These are phyloP conservation scores for Busseola fusca DNA, from an alignment of 2,888 invertebrate genomes.

Conservation along the genomic window DNA sequence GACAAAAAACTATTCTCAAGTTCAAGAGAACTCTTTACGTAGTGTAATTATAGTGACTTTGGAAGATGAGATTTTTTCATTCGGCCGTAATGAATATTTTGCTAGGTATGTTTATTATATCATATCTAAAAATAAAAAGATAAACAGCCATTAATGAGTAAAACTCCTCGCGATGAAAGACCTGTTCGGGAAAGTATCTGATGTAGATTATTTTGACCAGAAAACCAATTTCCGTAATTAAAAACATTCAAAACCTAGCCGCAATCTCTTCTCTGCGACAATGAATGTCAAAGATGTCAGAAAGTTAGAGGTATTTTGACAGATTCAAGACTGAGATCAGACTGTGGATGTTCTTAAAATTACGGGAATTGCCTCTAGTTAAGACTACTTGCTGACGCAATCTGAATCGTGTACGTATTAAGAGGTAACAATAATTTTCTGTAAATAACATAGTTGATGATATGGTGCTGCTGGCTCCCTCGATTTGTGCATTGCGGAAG, in stretches of 20 bases:
- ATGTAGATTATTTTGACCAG: neutral
- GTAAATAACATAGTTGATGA: no score
- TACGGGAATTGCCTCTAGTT: neutral
- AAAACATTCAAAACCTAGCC: neutral
- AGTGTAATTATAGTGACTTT: neutral
- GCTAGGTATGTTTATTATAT: fast-evolving
- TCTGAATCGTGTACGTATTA: no score
- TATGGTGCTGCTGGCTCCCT: no score
- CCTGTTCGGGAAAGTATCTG: neutral
- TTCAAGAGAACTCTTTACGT: neutral
- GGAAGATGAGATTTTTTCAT: neutral
- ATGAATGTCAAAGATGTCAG: neutral
- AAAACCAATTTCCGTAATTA: neutral
- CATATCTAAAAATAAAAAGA: no score
- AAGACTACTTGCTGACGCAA: neutral
- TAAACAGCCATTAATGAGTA: neutral
- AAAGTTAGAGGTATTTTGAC: neutral
- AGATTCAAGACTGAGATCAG: no score
- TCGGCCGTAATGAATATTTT: neutral
- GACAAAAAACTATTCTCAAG: neutral
- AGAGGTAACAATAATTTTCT: no score
- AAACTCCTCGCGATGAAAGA: neutral
- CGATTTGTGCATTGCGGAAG: no score
- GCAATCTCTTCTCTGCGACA: neutral
- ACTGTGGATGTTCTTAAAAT: no score